Conservation (phyloP, 2,888 invertebrate genomes). For the Melieria picta region DNA sequence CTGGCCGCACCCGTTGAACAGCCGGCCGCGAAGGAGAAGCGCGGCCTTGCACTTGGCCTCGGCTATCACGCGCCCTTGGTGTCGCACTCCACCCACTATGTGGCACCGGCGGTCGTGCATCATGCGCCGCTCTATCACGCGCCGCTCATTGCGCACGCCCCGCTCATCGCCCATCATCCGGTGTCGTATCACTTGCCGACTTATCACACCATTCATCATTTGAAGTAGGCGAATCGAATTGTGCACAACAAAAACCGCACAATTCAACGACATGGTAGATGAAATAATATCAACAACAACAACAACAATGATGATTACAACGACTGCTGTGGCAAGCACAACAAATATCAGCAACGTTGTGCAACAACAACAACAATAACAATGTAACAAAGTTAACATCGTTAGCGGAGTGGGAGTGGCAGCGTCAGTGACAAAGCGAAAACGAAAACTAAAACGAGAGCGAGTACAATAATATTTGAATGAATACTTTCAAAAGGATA, state of each 20-base stretch:
- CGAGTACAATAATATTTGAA: no score
- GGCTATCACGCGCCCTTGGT: slow-evolving; percentile 58
- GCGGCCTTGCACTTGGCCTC: slow-evolving; percentile 56
- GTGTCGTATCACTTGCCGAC: slow-evolving; percentile 55
- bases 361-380: slow-evolving; percentile 2
- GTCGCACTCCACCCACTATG: slow-evolving; percentile 53
- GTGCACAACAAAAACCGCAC: background rate
- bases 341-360: background rate
- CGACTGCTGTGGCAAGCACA: background rate
- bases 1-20: slow-evolving; percentile 55
- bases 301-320: background rate
- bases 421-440: background rate
- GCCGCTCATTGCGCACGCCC: slow-evolving; percentile 51
- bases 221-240: slow-evolving; percentile 38
- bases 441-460: background rate
- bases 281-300: slow-evolving; percentile 6
- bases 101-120: slow-evolving; percentile 56
- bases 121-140: slow-evolving; percentile 51
- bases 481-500: no score
- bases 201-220: slow-evolving; percentile 56
- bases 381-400: background rate
- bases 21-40: slow-evolving; percentile 54
- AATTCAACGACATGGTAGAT: background rate
- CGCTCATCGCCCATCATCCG: slow-evolving; percentile 50
- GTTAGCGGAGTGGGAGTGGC: background rate